Evolutionary conservation across 2,888 invertebrate genomes (phyloP), one percentile per base, ranked within the genome.

Genomic region (Zele albiditarsus): DNA sequence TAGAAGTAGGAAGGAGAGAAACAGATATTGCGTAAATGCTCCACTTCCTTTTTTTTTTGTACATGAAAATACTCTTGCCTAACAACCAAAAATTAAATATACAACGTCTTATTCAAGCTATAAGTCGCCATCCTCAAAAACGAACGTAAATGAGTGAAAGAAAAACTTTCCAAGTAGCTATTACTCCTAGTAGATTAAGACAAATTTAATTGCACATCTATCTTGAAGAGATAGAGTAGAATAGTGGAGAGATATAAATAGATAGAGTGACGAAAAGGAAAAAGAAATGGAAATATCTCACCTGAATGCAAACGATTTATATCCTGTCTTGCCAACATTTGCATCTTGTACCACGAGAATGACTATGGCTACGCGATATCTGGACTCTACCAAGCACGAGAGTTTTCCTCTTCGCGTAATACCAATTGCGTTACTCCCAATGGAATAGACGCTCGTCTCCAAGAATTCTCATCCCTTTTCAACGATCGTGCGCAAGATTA

Each of bases 401-500:
- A 68, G 33, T 62, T 69, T 65, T 70, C 65, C 63, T 63, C 68
- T 67, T 27, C 27, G 16, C 69, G 57, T 33, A 23, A 66, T 58
- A 33, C 58, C 66, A 20, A 53, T 20, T 20, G 23, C 46, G 38
- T 38, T 38, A 66, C 23, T 70, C 74, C 16, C 66, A n/a, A 33
- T 62, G 71, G 62, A 49, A 63, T 46, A 58, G 69, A 60, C 69
- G 28, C 27, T 67, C 49, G n/a, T 25, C 63, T 71, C 38, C 31
- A 25, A 20, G 38, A 58, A 20, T 38, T 58, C 27, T 58, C 31
- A 62, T 74, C 63, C 70, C 10, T 33, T 46, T 67, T 46, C 23
- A 33, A 53, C 27, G 46, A 69, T 63, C 76, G 76, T 76, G 76
- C 63, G 25, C 69, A 42, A 76, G 73, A 76, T 76, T 73, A 76